A percentile compares a stretch with the other conserved stretches of the same genome.
These are phyloP conservation scores for Cyanoramphus novaezelandiae DNA, from an alignment of 2,113 vertebrate species.

Conservation along the genomic window DNA sequence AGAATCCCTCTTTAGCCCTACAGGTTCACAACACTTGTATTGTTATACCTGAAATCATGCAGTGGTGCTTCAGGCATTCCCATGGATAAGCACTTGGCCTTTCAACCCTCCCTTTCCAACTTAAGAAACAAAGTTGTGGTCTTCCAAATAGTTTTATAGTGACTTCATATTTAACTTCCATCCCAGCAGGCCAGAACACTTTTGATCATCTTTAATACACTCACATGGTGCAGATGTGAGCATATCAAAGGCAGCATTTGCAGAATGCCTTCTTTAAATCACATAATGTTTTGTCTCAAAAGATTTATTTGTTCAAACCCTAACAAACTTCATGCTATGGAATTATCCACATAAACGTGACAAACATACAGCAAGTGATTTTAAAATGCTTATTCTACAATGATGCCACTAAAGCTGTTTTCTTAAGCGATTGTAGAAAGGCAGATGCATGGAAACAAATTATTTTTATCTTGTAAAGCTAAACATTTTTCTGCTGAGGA, in stretches of 20 bases:
- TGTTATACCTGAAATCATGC: background rate
- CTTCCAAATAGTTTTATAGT: background rate
- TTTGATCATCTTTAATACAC: background rate
- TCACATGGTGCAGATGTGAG: accelerated
- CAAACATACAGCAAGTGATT: accelerated
- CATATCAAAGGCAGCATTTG: background rate
- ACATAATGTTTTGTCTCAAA: background rate
- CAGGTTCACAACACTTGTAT: background rate
- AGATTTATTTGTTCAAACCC: background rate
- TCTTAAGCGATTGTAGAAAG: background rate
- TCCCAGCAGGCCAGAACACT: background rate
- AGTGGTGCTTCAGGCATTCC: background rate
- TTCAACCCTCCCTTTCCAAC: background rate
- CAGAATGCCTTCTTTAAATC: background rate
- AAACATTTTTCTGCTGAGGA: background rate
- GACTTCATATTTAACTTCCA: background rate
- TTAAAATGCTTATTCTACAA: background rate
- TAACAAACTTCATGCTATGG: background rate
- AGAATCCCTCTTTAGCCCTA: background rate
- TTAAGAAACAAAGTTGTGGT: background rate
- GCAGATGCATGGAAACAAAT: background rate
- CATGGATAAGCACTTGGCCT: background rate
- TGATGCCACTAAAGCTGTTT: background rate
- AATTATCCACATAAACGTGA: background rate
- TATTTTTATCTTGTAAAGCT: background rate